These are phyloP conservation scores for Grallaria varia DNA, from an alignment of 2,113 vertebrate genomes.

Conservation along the genomic window DNA sequence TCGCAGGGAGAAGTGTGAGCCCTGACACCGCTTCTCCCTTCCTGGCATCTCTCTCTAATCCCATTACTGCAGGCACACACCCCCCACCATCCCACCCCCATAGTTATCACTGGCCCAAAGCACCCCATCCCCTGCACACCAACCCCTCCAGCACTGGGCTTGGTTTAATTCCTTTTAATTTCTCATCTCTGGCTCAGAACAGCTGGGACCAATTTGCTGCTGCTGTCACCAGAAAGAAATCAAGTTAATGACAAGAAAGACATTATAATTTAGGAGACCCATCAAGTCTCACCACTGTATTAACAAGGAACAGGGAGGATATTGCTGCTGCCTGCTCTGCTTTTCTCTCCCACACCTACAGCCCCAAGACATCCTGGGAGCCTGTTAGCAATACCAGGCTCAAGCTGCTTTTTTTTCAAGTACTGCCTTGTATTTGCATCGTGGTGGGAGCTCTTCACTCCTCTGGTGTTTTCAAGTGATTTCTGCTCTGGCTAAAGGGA, in stretches of 20 bases:
- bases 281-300: background rate
- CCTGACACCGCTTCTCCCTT: background rate
- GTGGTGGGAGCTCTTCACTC: fast-evolving
- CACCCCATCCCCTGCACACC: background rate
- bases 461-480: background rate
- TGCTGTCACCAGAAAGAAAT: slow-evolving; percentile 52
- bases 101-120: background rate
- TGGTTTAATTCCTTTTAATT: slow-evolving; percentile 8
- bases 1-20: fast-evolving
- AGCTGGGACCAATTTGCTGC: slow-evolving; percentile 24
- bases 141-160: background rate
- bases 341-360: background rate
- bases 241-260: slow-evolving; percentile 45
- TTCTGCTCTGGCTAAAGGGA: background rate
- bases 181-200: background rate
- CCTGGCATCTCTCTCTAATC: background rate
- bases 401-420: background rate
- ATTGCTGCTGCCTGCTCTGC: background rate
- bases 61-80: background rate
- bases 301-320: background rate
- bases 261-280: slow-evolving; percentile 6
- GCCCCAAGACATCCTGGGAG: background rate
- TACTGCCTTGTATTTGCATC: background rate
- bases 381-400: background rate
- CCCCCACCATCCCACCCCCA: no score